phyloP scores from a whole-genome alignment of 2,888 invertebrate genomes.

The Brenthis daphne region DNA sequence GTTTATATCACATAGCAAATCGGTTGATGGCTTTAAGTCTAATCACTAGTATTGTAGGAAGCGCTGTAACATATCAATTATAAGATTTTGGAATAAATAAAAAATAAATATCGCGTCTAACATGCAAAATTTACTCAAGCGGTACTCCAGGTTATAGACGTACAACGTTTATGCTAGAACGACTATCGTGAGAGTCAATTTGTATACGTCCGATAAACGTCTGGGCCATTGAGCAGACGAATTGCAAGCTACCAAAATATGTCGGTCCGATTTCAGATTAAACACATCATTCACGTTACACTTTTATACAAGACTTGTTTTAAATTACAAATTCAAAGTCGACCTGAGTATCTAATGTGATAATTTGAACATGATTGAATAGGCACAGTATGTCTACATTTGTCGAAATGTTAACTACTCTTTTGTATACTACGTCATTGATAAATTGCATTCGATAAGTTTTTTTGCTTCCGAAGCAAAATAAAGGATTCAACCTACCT shows the following conservation, averaged over 20 bases:
- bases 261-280: constrained; percentile 51
- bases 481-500: no score
- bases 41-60: background rate
- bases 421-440: no score
- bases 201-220: constrained; percentile 49
- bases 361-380: no score
- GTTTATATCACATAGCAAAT: constrained; percentile 30
- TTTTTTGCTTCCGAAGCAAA: no score
- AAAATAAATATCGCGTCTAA: no score
- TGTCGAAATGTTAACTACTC: no score
- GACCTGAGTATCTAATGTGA: background rate
- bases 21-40: constrained; percentile 25
- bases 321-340: background rate
- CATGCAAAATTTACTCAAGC: background rate
- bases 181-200: constrained; percentile 44
- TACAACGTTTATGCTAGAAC: constrained; percentile 8
- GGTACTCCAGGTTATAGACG: background rate
- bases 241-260: constrained; percentile 41
- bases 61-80: background rate
- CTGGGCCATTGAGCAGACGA: constrained; percentile 46
- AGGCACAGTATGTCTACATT: no score
- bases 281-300: constrained; percentile 52
- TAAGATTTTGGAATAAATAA: no score
- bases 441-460: no score
- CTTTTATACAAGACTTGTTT: constrained; percentile 14